Evolutionary conservation across 2,888 invertebrate species (phyloP).

Genomic region (Prosapia bicincta): DNA sequence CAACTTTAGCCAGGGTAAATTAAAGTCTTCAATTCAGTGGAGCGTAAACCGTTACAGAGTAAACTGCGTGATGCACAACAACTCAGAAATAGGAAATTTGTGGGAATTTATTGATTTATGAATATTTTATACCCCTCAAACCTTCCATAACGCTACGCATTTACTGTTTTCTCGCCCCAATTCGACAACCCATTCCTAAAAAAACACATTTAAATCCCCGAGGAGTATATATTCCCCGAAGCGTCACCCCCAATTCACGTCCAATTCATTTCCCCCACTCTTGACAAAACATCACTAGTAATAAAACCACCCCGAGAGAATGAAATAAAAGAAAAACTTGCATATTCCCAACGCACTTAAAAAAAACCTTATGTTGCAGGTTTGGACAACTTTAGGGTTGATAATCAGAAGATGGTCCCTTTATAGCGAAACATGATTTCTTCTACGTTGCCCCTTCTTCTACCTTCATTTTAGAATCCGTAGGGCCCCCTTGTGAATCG

Average conservation of each 20-base stretch:
- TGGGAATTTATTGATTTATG: neutral
- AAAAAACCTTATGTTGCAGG: slow-evolving; percentile 14
- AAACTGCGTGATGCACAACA: no score
- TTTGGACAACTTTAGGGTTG: slow-evolving; percentile 17
- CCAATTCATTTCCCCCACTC: slow-evolving; percentile 26
- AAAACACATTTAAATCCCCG: neutral
- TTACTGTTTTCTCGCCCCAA: neutral
- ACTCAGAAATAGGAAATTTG: neutral
- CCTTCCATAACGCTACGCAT: neutral
- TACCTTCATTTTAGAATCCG: slow-evolving; percentile 28
- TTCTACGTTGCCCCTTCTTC: slow-evolving; percentile 15
- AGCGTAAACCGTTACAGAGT: no score
- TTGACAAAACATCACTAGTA: slow-evolving; percentile 19
- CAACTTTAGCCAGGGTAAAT: no score
- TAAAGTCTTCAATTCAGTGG: no score
- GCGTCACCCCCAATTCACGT: slow-evolving; percentile 20
- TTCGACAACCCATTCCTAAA: neutral
- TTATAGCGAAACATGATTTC: slow-evolving; percentile 32
- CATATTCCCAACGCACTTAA: slow-evolving; percentile 20
- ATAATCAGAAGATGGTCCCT: slow-evolving; percentile 22
- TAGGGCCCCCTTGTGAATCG: slow-evolving; percentile 24
- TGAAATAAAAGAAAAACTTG: slow-evolving; percentile 23
- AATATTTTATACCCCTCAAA: neutral
- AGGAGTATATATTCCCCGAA: slow-evolving; percentile 10
- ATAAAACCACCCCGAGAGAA: slow-evolving; percentile 13